phyloP scores from a whole-genome alignment of 2,797 vertebrate species.

The Mustela erminea region DNA sequence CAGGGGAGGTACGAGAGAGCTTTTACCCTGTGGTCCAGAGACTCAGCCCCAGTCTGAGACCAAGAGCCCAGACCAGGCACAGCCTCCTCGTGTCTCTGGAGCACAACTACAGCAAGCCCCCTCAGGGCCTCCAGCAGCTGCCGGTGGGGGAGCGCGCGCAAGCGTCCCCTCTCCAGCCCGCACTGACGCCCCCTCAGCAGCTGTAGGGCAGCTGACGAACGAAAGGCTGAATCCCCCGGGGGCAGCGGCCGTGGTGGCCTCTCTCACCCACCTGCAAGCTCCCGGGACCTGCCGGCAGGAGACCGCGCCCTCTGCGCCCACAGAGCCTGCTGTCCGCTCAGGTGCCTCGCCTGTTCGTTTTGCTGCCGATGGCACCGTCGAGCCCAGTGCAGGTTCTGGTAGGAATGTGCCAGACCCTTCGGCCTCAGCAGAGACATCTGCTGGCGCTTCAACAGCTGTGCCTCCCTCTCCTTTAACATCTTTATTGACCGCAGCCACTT shows the following conservation, averaged over 20 bases:
- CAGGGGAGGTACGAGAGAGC: constrained; percentile 88
- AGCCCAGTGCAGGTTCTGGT: not conserved
- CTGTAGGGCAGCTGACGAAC: constrained; percentile 58
- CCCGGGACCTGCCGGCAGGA: constrained; percentile 39
- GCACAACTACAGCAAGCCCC: constrained; percentile 90
- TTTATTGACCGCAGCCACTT: constrained; percentile 63
- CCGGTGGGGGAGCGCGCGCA: constrained; percentile 75
- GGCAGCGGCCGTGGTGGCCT: not conserved
- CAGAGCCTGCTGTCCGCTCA: constrained; percentile 47
- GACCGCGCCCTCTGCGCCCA: constrained; percentile 45
- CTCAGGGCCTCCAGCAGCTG: constrained; percentile 81
- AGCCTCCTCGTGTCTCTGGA: constrained; percentile 86
- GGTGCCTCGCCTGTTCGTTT: constrained; percentile 54
- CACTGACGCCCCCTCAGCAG: not conserved
- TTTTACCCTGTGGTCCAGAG: constrained; percentile 81
- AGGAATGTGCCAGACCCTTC: not conserved
- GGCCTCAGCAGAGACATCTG: constrained; percentile 15
- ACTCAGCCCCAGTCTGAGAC: constrained; percentile 74
- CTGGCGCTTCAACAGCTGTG: constrained; percentile 9
- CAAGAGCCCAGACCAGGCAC: constrained; percentile 81
- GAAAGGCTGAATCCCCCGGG: constrained; percentile 1
- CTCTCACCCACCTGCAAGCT: not conserved
- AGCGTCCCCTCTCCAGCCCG: constrained; percentile 71
- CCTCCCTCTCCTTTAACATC: constrained; percentile 30
- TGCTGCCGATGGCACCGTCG: not conserved